phyloP scores from a whole-genome alignment of 2,113 vertebrate genomes.

The Manacus vitellinus region DNA sequence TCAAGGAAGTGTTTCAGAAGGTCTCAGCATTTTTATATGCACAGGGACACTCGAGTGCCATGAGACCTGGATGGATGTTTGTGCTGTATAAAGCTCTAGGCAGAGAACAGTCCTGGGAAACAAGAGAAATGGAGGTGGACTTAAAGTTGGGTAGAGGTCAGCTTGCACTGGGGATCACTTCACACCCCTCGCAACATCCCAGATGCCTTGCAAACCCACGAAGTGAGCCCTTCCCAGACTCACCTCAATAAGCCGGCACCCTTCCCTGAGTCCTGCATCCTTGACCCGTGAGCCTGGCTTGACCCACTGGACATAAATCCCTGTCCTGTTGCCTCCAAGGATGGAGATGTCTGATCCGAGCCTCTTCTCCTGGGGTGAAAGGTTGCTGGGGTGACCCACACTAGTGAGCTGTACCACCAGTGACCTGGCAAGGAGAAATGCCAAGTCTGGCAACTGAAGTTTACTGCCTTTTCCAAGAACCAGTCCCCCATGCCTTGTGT shows the following conservation, averaged over 20 bases:
- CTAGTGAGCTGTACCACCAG: constrained; percentile 68
- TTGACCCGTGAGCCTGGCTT: constrained; percentile 81
- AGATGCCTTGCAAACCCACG: background rate
- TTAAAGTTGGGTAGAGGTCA: background rate
- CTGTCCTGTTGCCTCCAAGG: constrained; percentile 83
- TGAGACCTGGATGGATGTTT: background rate
- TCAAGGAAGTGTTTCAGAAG: background rate
- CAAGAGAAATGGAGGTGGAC: background rate
- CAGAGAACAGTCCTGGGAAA: background rate
- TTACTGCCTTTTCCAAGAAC: background rate
- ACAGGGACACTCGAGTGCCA: background rate
- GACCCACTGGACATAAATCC: constrained; percentile 85
- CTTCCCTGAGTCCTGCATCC: constrained; percentile 78
- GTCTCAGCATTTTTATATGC: background rate
- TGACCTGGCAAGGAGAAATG: constrained; percentile 64
- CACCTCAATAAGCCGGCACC: constrained; percentile 85
- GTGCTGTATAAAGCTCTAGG: background rate
- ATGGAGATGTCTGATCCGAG: constrained; percentile 78
- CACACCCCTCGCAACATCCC: background rate
- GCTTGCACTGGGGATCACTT: background rate
- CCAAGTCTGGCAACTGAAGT: background rate
- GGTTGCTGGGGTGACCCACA: constrained; percentile 41
- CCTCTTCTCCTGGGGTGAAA: constrained; percentile 61
- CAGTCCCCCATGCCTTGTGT: background rate
- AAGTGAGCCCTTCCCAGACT: background rate